Evolutionary conservation across 1,140 invertebrate species (phyloP).

Genomic region (Liolophura sinensis): DNA sequence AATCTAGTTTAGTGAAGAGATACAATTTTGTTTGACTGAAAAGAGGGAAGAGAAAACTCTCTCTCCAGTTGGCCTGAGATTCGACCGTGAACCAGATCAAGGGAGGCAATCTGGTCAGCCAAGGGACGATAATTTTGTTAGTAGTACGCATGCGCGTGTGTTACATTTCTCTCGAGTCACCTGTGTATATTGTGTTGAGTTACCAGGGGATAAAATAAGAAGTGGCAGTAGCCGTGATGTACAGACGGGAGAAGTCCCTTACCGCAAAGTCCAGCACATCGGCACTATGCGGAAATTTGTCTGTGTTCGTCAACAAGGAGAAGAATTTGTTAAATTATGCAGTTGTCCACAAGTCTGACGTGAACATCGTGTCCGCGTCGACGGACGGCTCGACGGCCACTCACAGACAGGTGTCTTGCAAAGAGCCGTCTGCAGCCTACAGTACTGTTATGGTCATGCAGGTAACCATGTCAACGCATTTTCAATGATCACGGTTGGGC

Average conservation of each 20-base stretch:
- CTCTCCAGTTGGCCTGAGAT: too few species aligned
- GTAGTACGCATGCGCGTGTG: too few species aligned
- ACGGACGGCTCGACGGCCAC: constrained; percentile 47
- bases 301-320: constrained; percentile 34
- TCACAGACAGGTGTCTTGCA: constrained; percentile 51
- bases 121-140: too few species aligned
- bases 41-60: too few species aligned
- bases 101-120: too few species aligned
- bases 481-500: background rate
- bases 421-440: constrained; percentile 48
- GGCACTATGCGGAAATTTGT: constrained; percentile 48
- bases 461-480: constrained; percentile 20
- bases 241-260: constrained; percentile 52
- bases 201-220: too few species aligned
- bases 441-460: constrained; percentile 46
- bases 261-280: constrained; percentile 49
- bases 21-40: too few species aligned
- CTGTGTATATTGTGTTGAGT: too few species aligned
- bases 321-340: constrained; percentile 47
- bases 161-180: too few species aligned
- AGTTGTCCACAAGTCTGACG: constrained; percentile 50
- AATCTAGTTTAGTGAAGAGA: too few species aligned
- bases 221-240: constrained; percentile 24
- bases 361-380: constrained; percentile 44
- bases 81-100: too few species aligned